Base-by-base conservation (phyloP, 2,113 vertebrate genomes). In the Macheiramphus alcinus region DNA sequence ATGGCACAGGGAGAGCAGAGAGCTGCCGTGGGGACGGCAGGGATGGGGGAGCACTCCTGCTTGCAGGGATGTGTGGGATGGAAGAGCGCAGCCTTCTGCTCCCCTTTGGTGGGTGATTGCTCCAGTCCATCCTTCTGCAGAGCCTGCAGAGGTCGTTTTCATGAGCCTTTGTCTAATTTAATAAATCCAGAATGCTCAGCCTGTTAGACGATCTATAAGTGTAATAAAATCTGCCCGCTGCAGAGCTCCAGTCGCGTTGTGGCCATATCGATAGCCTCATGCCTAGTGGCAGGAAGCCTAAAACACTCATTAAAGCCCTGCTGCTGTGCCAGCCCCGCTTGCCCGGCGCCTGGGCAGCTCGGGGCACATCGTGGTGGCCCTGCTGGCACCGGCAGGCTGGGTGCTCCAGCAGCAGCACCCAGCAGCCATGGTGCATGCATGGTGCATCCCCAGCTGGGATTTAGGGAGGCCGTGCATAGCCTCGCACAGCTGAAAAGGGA, bases 111-210 rank as follows among this genome's bases (percentile, higher is more conserved):
- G 67, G 25, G 47, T 40, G 89, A 18, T 75, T 56, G 31, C 68
- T 95, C 59, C 55, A 34, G 31, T 48, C 75, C 40, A 32, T 93
- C 68, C 55, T 78, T 79, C 76, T 50, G 42, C 90, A 75, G 85
- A 93, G 87, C 86, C 47, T 1, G 3, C 43, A 55, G 80, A 95
- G 89, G 93, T 95, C 15, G 2, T 90, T 96, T 81, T 78, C 80
- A 68, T 63, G 82, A 63, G 58, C 90, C 56, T 96, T 89, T 92
- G 82, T 96, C 93, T 95, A 84, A 95, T 95, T 86, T 90, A 91
- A 96, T 95, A 97, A 96, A 95, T 59, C 68, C 68, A 80, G 90
- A 83, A 68, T 50, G 66, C 88, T 96, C 58, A 89, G 92, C 90
- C 86, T 92, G 93, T 91, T 79, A 89, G 90, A 48, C 1, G 18